phyloP scores from a whole-genome alignment of 2,888 invertebrate genomes.

The Epirrita christyi region DNA sequence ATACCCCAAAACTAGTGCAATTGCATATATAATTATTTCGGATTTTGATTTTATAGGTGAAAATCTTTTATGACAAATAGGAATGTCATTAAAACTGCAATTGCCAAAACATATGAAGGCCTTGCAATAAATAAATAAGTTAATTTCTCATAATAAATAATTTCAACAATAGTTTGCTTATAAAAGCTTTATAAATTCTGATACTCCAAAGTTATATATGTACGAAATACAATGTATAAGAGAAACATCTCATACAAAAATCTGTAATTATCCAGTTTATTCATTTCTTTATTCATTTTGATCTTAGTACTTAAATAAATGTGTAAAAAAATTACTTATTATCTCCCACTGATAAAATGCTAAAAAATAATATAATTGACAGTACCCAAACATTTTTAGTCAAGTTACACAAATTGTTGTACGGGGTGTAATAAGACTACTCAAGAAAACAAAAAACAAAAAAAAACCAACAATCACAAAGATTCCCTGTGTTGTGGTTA shows the following conservation, averaged over 20 bases:
- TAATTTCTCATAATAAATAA: constrained; percentile 35
- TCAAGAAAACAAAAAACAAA: no score
- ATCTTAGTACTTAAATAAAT: constrained; percentile 9
- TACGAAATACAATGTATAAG: constrained; percentile 17
- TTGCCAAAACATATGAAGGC: constrained; percentile 83
- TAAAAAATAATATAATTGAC: constrained; percentile 24
- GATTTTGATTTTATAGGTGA: constrained; percentile 72
- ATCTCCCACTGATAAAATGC: constrained; percentile 25
- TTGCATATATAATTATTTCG: constrained; percentile 26
- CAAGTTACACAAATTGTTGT: constrained; percentile 25
- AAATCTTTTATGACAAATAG: constrained; percentile 47
- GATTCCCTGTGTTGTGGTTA: no score
- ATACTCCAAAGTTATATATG: constrained; percentile 20
- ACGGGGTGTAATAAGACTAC: no score
- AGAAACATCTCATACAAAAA: constrained; percentile 15
- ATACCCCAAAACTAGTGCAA: constrained; percentile 24
- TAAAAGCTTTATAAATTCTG: constrained; percentile 27
- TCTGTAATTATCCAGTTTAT: no score
- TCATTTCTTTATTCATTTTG: constrained; percentile 13
- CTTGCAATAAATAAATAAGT: constrained; percentile 42
- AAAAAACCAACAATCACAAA: no score
- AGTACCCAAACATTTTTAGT: constrained; percentile 7
- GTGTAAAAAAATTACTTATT: constrained; percentile 14
- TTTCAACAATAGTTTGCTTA: constrained; percentile 27
- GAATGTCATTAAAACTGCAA: constrained; percentile 43